A percentile compares a stretch with the other conserved stretches of the same genome.
Evolutionary conservation across 1,140 invertebrate genomes (phyloP).

Genomic region (Drosophila nikananu): DNA sequence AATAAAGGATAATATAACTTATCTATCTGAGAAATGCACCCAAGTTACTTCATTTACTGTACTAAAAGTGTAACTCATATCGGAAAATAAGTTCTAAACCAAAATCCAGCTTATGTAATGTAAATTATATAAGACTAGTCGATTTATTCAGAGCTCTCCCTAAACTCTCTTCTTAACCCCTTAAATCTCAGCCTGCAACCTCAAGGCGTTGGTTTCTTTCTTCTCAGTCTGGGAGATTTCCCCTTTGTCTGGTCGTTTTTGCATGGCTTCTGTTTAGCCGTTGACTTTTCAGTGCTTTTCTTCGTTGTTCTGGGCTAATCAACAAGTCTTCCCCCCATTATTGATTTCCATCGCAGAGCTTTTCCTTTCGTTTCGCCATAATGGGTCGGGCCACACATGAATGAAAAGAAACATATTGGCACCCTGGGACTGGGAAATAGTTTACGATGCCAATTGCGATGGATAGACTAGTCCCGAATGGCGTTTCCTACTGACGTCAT

Average conservation of each 20-base stretch:
- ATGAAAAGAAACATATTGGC: constrained; percentile 54
- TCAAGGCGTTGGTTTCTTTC: constrained; percentile 10
- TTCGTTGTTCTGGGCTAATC: constrained; percentile 37
- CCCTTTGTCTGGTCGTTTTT: constrained; percentile 36
- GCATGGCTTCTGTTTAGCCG: constrained; percentile 46
- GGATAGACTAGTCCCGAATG: constrained; percentile 54
- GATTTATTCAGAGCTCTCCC: neutral
- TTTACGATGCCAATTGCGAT: constrained; percentile 26
- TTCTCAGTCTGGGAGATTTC: constrained; percentile 2
- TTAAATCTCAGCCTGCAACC: neutral
- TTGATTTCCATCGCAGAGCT: constrained; percentile 63
- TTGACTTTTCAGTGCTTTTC: constrained; percentile 54
- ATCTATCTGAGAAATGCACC: no score
- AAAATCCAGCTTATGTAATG: neutral
- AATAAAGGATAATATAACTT: neutral
- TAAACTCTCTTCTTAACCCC: neutral
- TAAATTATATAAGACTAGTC: neutral
- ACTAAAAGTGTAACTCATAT: neutral
- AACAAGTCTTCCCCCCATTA: constrained; percentile 70
- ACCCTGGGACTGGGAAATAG: constrained; percentile 26
- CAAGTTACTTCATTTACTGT: neutral
- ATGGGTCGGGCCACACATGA: constrained; percentile 40
- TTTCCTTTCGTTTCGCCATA: constrained; percentile 44
- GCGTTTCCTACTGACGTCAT: constrained; percentile 63
- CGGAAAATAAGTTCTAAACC: no score